Evolutionary conservation across 2,797 vertebrate species (phyloP), one percentile per base, ranked within the genome.

Genomic region (Sebastes kiyomatsui): DNA sequence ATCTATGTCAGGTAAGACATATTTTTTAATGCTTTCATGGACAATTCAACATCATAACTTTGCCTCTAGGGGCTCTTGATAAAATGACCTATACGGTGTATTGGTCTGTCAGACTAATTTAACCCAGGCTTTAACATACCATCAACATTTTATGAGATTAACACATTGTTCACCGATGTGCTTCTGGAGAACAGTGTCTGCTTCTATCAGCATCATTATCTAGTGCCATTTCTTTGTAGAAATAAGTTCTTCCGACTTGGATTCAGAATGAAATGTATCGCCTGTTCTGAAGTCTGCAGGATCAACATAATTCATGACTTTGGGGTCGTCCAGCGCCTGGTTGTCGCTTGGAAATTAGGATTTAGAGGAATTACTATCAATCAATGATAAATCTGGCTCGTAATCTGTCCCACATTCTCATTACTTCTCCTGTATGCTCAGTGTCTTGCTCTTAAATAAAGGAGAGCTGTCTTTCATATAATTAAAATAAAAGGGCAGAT

Each of bases 311-410:
- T 82, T 73, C 58, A 87, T 74, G 66, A 77, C 58, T 78, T 30
- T 67, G 33, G 66, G 32, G 60, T 61, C 20, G 6, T 73, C 49
- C 27, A 20, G 33, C 20, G 28, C 27, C 58, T 73, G 35, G 12
- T 14, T 77, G 73, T 77, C 62, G 52, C 46, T 74, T 70, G 28
- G 46, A 84, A 35, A 77, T 87, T 52, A 56, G 49, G 32, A 80
- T 81, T 84, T 72, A 33, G 42, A 56, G 72, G 79, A 80, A 85
- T 87, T 62, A 56, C 82, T 65, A 78, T 85, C 72, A 80, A 80
- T 88, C 32, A 80, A 7, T 85, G 61, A 75, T 69, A 62, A 75
- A 0, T 69, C 54, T 81, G 69, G 20, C 70, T 87, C 20, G 5
- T 67, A 77, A 81, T 81, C 61, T 71, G 14, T 64, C 12, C 30